Conservation (phyloP, 2,888 invertebrate genomes). For the Kuschelorhynchus macadamiae region DNA sequence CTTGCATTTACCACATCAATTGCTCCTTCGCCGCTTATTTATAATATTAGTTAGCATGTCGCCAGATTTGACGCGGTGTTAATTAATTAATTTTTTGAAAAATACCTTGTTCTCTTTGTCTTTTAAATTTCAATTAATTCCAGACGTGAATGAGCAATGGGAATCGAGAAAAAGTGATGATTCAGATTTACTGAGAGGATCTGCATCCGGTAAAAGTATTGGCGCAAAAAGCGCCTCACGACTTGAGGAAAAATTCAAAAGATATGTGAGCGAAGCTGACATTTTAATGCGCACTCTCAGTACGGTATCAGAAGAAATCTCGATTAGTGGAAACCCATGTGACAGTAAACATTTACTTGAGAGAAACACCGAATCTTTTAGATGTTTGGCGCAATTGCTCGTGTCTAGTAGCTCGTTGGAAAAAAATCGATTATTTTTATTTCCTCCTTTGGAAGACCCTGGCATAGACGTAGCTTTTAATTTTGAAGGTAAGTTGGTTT, state of each 20-base stretch:
- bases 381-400: slow-evolving; percentile 64
- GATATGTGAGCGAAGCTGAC: slow-evolving; percentile 21
- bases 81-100: too few relatives aligned
- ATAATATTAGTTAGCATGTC: too few relatives aligned
- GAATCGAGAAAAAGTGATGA: too few relatives aligned
- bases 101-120: too few relatives aligned
- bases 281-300: slow-evolving; percentile 13
- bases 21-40: too few relatives aligned
- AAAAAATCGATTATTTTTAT: slow-evolving; percentile 69
- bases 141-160: too few relatives aligned
- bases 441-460: slow-evolving; percentile 66
- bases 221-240: background rate
- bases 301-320: background rate
- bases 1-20: too few relatives aligned
- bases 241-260: slow-evolving; percentile 31
- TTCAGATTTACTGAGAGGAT: too few relatives aligned
- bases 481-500: slow-evolving; percentile 56
- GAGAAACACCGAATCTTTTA: slow-evolving; percentile 64
- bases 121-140: too few relatives aligned
- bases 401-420: slow-evolving; percentile 69
- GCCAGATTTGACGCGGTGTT: too few relatives aligned
- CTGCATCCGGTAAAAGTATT: too few relatives aligned
- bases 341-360: slow-evolving; percentile 53
- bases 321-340: slow-evolving; percentile 38
- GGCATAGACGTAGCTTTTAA: slow-evolving; percentile 65